Percentiles rank a stretch among this genome's conserved stretches.
Conservation (phyloP, 2,888 invertebrate species). For the Theristus sp. region DNA sequence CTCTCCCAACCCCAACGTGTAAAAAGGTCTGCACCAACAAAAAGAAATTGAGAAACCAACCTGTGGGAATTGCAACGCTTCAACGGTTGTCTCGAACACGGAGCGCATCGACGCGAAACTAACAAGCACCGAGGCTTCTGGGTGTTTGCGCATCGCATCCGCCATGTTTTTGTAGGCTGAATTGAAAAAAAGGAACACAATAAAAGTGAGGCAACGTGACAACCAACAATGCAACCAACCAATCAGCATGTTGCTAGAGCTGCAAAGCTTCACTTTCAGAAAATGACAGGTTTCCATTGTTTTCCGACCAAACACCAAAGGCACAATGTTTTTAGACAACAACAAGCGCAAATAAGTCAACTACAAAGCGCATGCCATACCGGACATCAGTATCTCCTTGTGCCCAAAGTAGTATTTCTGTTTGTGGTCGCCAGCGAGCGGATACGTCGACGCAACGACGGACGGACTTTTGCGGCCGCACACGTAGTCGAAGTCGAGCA, state of each 20-base stretch:
- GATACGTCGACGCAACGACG: conserved; percentile 87
- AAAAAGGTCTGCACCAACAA: too few species aligned
- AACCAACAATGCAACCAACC: too few species aligned
- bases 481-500: conserved; percentile 87
- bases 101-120: conserved; percentile 94
- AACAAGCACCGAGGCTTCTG: conserved; percentile 76
- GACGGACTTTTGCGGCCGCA: conserved; percentile 65
- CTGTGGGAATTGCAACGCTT: conserved; percentile 75
- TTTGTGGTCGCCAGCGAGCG: conserved; percentile 84
- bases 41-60: too few species aligned
- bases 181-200: not conserved
- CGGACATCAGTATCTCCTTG: conserved; percentile 72
- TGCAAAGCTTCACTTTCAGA: too few species aligned
- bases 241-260: too few species aligned
- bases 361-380: too few species aligned
- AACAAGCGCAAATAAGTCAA: too few species aligned
- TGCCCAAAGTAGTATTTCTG: conserved; percentile 99
- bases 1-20: too few species aligned
- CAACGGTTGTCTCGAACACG: conserved; percentile 85
- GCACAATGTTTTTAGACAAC: too few species aligned
- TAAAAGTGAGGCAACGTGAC: not conserved
- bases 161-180: conserved; percentile 85
- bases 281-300: too few species aligned
- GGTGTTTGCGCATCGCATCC: conserved; percentile 82
- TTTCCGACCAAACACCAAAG: too few species aligned